Base-by-base conservation (phyloP, 2,797 vertebrate genomes). In the Acropternis orthonyx region DNA sequence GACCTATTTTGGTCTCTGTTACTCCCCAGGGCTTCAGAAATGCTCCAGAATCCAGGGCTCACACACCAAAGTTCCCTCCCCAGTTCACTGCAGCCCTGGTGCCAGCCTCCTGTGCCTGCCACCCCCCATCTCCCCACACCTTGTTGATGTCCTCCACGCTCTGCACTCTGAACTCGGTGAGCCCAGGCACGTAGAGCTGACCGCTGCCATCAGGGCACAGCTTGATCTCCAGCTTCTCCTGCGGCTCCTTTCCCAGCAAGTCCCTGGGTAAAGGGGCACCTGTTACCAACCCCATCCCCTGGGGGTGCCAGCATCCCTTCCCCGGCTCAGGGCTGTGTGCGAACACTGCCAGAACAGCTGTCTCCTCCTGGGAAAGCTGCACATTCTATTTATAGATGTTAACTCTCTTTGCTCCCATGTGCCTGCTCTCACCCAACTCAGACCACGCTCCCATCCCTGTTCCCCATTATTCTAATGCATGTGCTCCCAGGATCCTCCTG, bases 151-250 rank as follows among this genome's bases (percentile, higher is more conserved):
- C 99, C 48, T 98, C 98, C 23, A 99, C 98, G 0, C 98, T 99
- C 95, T 98, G 98, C 65, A 99, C 99, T 2, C 78, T 96, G 96
- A 98, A 97, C 97, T 99, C 98, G 0, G 98, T 99, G 92, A 99
- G 98, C 16, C 99, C 98, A 0, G 99, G 99, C 22, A 99, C 99
- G 2, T 99, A 99, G 19, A 99, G 98, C 96, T 99, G 99, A 28
- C 99, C 99, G 0, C 99, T 99, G 96, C 99, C 99, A 0, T 99
- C 98, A 0, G 99, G 99, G 69, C 99, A 99, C 97, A 99, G 98
- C 96, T 99, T 99, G 89, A 99, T 99, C 97, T 99, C 99, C 93
- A 99, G 97, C 90, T 99, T 99, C 97, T 99, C 99, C 43, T 98
- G 98, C 0, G 98, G 98, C 82, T 98, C 98, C 61, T 99, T 98